Percentiles rank a stretch among this genome's conserved stretches.
Evolutionary conservation across 2,888 invertebrate genomes (phyloP).

Genomic region (Machimus atricapillus): DNA sequence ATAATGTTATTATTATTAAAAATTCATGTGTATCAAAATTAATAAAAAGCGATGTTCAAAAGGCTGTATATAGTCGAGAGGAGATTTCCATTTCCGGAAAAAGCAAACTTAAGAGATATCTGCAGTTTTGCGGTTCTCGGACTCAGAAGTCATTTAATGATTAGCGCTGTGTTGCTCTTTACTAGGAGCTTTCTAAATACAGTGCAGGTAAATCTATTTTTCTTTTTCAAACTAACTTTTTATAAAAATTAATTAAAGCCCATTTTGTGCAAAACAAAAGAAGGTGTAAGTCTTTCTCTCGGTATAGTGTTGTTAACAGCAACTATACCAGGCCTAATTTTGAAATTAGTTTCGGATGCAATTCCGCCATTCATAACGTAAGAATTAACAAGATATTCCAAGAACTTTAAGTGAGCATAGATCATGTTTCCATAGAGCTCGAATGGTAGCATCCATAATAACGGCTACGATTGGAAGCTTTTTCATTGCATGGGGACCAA

Average conservation of each 20-base stretch:
- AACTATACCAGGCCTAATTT: not conserved
- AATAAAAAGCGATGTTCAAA: not conserved
- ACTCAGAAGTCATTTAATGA: not conserved
- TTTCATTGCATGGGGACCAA: not conserved
- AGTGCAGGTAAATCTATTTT: not conserved
- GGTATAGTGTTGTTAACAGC: not conserved
- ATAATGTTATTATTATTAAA: too few relatives aligned
- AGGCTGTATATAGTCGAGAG: not conserved
- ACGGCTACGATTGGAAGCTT: not conserved
- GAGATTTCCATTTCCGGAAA: not conserved
- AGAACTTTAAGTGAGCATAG: not conserved
- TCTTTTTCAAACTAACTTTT: not conserved
- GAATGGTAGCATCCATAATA: not conserved
- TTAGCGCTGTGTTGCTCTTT: not conserved
- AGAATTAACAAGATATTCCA: not conserved
- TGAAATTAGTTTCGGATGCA: not conserved
- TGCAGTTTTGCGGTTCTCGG: not conserved
- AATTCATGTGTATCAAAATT: not conserved
- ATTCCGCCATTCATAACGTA: not conserved
- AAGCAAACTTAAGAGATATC: not conserved
- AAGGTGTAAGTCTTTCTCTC: not conserved
- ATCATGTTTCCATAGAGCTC: not conserved
- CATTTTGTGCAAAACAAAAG: not conserved
- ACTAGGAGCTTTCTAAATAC: not conserved
- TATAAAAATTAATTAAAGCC: not conserved